phyloP scores from a whole-genome alignment of 2,888 invertebrate species.

The Leucophenga maculata region DNA sequence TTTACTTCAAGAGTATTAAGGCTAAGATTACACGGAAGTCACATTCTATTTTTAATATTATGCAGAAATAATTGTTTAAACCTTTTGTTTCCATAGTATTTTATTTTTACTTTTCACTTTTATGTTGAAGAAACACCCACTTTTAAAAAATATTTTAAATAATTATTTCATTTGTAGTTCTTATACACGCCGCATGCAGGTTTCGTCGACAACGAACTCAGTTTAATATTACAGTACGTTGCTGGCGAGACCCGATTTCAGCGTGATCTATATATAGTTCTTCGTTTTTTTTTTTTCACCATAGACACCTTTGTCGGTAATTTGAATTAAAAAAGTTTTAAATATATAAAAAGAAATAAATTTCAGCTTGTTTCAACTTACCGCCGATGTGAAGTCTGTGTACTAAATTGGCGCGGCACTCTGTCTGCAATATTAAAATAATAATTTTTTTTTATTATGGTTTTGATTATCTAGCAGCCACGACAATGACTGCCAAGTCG shows the following conservation, averaged over 20 bases:
- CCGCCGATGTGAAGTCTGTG: too few relatives aligned
- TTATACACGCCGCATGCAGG: slow-evolving; percentile 88
- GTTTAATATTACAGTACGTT: slow-evolving; percentile 79
- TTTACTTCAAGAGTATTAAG: too few relatives aligned
- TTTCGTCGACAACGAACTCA: slow-evolving; percentile 97
- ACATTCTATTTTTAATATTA: too few relatives aligned
- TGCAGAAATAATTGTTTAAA: too few relatives aligned
- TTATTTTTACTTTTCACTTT: too few relatives aligned
- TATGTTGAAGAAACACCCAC: too few relatives aligned
- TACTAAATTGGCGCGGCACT: too few relatives aligned
- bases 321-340: neutral
- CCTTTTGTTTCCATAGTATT: neutral
- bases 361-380: neutral
- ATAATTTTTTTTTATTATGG: too few relatives aligned
- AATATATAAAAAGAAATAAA: neutral
- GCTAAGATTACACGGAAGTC: too few relatives aligned
- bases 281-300: neutral
- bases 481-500: too few relatives aligned
- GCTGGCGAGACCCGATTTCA: slow-evolving; percentile 90
- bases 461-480: too few relatives aligned
- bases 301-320: neutral
- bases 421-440: too few relatives aligned
- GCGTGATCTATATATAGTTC: slow-evolving; percentile 71
- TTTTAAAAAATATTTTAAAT: neutral
- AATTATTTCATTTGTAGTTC: slow-evolving; percentile 39